Evolutionary conservation across 2,888 invertebrate genomes (phyloP).

Genomic region (Polyommatus iphigenia): DNA sequence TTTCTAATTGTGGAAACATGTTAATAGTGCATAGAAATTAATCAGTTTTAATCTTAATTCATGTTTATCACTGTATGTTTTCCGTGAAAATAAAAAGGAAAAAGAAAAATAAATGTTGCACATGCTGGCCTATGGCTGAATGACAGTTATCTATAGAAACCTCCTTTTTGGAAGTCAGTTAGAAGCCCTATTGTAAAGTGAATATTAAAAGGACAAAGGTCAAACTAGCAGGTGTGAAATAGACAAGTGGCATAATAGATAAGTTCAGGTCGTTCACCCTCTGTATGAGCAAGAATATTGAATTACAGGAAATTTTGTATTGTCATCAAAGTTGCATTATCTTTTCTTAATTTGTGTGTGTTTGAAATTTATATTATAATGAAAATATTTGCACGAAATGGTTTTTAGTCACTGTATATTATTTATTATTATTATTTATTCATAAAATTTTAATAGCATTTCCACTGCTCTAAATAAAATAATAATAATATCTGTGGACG

Average conservation of each 20-base stretch:
- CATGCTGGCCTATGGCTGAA: neutral
- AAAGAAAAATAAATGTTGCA: no score
- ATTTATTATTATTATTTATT: no score
- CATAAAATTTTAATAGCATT: neutral
- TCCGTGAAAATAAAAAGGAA: no score
- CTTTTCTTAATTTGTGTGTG: neutral
- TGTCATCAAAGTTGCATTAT: neutral
- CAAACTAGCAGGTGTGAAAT: neutral
- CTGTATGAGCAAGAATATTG: neutral
- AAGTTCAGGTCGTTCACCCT: neutral
- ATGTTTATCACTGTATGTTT: no score
- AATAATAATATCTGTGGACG: no score
- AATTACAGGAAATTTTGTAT: neutral
- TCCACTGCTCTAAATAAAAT: neutral
- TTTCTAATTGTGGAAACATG: no score
- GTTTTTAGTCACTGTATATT: neutral
- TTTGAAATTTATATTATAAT: neutral
- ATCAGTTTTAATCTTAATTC: no score
- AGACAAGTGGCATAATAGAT: slow-evolving; percentile 4
- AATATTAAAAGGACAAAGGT: neutral
- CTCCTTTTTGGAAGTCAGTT: no score
- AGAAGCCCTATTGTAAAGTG: neutral
- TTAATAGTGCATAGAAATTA: no score
- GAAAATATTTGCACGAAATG: neutral
- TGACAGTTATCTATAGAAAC: neutral